Evolutionary conservation across 1,140 invertebrate genomes (phyloP), one percentile per base, ranked within the genome.

Genomic region (Harlomillsia oculata): DNA sequence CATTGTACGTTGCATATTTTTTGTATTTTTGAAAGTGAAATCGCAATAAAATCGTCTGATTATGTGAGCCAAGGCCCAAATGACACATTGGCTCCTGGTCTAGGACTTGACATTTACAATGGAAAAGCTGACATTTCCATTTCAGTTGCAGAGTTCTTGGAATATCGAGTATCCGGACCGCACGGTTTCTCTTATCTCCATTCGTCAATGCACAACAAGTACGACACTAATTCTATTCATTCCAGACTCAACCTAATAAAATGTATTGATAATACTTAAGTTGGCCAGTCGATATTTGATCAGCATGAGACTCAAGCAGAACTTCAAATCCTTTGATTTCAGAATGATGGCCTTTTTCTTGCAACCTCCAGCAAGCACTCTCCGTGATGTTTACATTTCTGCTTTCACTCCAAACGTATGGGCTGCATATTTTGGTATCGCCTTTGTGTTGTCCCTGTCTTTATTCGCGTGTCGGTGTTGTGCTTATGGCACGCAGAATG

Each of bases 351-450:
- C 75, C 72, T 14, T 76, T 74, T 67, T 66, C 67, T 46, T 70
- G 68, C 60, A 77, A 67, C 49, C 76, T 56, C 74, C 70, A 39
- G 74, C 76, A n/a, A 77, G 66, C 64, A 76, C 76, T 23, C 74
- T 69, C 70, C 74, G 59, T 25, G 60, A 63, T 41, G 49, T 58
- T 20, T 60, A 56, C 18, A 43, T 55, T 2, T 25, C 45, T 8
- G 43, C 55, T 13, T 66, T 64, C 28, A 57, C 50, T 0, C 3
- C 21, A 1, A 30, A 52, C 13, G 14, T 60, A 3, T 64, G 62
- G 62, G 20, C 52, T n/a, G 51, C 32, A 20, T 11, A 52, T 4
- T 54, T 54, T 46, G 13, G 6, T 34, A 8, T n/a, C n/a, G n/a
- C n/a, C n/a, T n/a, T n/a, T n/a, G n/a, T n/a, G n/a, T n/a, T n/a